These are phyloP conservation scores for Nasonovia ribisnigri DNA, from an alignment of 2,888 invertebrate species.

Conservation along the genomic window DNA sequence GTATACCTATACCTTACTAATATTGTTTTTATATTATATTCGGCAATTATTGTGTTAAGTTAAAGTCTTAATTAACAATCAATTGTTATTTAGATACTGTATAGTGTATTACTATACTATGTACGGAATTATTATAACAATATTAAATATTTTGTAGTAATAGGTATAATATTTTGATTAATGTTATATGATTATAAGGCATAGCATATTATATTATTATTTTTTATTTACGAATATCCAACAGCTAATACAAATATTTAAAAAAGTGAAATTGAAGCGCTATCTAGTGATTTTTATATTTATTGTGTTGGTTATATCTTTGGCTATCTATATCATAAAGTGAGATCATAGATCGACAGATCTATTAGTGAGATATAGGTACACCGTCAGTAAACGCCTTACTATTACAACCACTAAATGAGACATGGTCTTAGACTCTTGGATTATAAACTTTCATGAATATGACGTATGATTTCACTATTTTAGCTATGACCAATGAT, in stretches of 20 bases:
- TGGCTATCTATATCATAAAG: neutral
- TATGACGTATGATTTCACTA: no score
- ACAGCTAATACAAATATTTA: neutral
- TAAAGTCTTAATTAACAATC: neutral
- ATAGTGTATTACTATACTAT: no score
- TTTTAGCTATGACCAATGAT: no score
- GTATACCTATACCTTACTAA: neutral
- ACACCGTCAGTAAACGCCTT: neutral
- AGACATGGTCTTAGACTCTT: neutral
- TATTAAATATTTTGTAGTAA: no score
- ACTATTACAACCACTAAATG: neutral
- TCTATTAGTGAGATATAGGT: neutral
- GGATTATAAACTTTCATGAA: neutral
- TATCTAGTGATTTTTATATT: neutral
- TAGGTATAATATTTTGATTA: neutral
- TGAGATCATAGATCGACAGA: neutral
- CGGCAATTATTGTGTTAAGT: neutral
- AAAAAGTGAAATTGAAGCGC: neutral
- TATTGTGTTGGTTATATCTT: neutral
- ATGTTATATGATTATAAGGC: neutral
- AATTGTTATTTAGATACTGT: no score
- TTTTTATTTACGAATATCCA: neutral
- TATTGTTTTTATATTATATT: neutral
- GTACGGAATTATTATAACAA: neutral
- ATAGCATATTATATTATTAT: neutral